phyloP scores from a whole-genome alignment of 2,113 vertebrate species.

The Myotis davidii region DNA sequence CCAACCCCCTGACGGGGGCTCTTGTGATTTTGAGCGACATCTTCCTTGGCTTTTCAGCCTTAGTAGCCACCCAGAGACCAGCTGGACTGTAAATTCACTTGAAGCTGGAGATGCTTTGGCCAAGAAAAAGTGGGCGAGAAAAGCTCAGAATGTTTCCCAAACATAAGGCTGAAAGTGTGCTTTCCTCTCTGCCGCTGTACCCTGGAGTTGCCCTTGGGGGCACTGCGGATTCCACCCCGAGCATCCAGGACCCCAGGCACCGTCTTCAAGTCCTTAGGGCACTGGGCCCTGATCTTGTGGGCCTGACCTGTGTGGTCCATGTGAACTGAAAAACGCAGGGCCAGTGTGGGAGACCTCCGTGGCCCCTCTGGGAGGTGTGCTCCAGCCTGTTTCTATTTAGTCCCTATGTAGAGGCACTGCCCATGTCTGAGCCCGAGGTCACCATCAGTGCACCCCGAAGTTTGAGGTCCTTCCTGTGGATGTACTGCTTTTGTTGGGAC shows the following conservation, averaged over 20 bases:
- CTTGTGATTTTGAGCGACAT: background rate
- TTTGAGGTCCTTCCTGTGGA: rapidly evolving
- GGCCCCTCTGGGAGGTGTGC: background rate
- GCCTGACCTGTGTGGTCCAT: background rate
- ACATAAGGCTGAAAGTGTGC: background rate
- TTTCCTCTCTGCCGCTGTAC: rapidly evolving
- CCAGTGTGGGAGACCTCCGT: background rate
- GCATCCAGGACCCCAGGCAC: background rate
- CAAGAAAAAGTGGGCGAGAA: background rate
- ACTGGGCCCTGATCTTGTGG: background rate
- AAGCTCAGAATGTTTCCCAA: background rate
- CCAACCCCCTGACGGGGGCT: no score
- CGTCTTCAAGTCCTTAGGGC: rapidly evolving
- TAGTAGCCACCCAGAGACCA: background rate
- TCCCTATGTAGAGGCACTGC: background rate
- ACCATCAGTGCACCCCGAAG: rapidly evolving
- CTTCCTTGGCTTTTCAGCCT: background rate
- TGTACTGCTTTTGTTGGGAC: background rate
- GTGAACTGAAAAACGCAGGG: background rate
- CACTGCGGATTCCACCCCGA: background rate
- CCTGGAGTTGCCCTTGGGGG: background rate
- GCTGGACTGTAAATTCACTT: background rate
- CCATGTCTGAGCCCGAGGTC: background rate
- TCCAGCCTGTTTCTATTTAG: background rate
- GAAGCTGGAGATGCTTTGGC: background rate